These are phyloP conservation scores for Drosophila auraria DNA, from an alignment of 1,140 invertebrate species.

Conservation along the genomic window DNA sequence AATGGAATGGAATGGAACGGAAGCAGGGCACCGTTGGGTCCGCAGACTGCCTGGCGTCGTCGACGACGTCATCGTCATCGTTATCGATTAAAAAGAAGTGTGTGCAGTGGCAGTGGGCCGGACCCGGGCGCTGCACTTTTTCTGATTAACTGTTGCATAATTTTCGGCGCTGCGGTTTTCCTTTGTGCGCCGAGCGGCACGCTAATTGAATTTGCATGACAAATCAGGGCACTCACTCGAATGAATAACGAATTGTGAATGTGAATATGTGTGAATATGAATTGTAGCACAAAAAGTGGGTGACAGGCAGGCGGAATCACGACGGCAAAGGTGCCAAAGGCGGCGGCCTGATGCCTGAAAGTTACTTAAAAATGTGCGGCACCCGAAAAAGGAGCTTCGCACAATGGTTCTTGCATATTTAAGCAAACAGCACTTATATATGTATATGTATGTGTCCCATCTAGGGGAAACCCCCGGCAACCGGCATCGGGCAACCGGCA, in stretches of 20 bases:
- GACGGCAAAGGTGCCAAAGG: slow-evolving; percentile 9
- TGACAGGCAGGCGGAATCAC: slow-evolving; percentile 2
- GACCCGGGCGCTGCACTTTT: slow-evolving; percentile 39
- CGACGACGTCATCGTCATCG: slow-evolving; percentile 22
- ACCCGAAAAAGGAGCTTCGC: slow-evolving; percentile 19
- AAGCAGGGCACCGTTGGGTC: not conserved
- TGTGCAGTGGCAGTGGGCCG: not conserved
- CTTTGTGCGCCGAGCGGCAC: slow-evolving; percentile 35
- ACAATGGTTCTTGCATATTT: slow-evolving; percentile 52
- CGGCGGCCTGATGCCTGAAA: slow-evolving; percentile 32
- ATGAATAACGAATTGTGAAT: slow-evolving; percentile 38
- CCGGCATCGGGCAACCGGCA: slow-evolving; percentile 15
- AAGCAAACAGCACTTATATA: slow-evolving; percentile 58
- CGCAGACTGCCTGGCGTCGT: slow-evolving; percentile 51
- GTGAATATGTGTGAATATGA: slow-evolving; percentile 20
- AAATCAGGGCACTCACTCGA: slow-evolving; percentile 57
- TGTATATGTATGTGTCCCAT: slow-evolving; percentile 8
- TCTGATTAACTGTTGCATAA: slow-evolving; percentile 69
- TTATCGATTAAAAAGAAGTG: slow-evolving; percentile 68
- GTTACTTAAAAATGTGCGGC: slow-evolving; percentile 64
- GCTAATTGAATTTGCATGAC: slow-evolving; percentile 67
- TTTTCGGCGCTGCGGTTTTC: slow-evolving; percentile 53
- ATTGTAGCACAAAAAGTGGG: slow-evolving; percentile 2
- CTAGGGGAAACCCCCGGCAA: slow-evolving; percentile 6
- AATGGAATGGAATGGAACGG: slow-evolving; percentile 7